These are phyloP conservation scores for Halocaridina rubra DNA, from an alignment of 2,888 invertebrate genomes.

Conservation along the genomic window DNA sequence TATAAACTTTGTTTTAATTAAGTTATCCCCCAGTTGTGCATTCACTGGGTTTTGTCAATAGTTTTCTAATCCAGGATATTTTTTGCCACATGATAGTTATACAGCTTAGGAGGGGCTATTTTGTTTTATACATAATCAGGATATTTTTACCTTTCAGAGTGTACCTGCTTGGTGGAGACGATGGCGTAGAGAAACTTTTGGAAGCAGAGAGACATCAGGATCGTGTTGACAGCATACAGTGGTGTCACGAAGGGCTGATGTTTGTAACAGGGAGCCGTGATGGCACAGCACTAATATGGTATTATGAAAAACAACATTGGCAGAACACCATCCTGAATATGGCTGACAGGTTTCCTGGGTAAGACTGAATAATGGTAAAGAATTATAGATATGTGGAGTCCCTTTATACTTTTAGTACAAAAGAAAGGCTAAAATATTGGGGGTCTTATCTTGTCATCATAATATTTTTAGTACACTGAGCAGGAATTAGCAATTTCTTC, in stretches of 20 bases:
- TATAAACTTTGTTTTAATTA: background rate
- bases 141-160: too few species aligned
- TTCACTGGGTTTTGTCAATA: too few species aligned
- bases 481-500: too few species aligned
- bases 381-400: constrained; percentile 25
- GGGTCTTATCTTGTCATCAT: too few species aligned
- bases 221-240: constrained; percentile 94
- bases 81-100: too few species aligned
- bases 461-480: too few species aligned
- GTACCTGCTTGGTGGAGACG: constrained; percentile 83
- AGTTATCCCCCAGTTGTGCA: background rate
- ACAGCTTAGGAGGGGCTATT: background rate
- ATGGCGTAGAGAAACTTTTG: constrained; percentile 81
- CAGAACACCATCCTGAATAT: constrained; percentile 81
- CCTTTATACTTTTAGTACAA: background rate
- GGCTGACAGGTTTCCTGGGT: constrained; percentile 65
- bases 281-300: constrained; percentile 94
- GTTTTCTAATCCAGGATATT: too few species aligned
- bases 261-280: constrained; percentile 97
- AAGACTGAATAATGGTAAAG: constrained; percentile 32
- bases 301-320: constrained; percentile 92
- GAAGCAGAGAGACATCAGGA: constrained; percentile 87
- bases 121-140: background rate
- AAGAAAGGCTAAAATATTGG: too few species aligned
- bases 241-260: constrained; percentile 87